Percentiles rank a stretch among this genome's conserved stretches.
phyloP scores from a whole-genome alignment of 2,113 vertebrate species.

The Antechinus stuartii region DNA sequence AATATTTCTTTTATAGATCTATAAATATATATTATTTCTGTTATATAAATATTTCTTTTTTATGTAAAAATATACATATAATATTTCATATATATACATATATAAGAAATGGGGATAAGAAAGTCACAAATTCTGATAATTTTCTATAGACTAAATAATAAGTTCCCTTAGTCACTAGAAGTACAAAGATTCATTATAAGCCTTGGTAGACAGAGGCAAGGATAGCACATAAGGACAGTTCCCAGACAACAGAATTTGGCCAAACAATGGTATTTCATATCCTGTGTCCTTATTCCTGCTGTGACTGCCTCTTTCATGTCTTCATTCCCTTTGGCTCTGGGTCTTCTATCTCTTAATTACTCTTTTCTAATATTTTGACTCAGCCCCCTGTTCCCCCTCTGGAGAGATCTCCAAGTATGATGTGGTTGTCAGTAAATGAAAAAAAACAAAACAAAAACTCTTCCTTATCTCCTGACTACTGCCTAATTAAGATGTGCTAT shows the following conservation, averaged over 20 bases:
- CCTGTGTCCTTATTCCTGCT: too few species aligned
- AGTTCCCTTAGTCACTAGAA: not conserved
- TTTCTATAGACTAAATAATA: not conserved
- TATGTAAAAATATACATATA: too few species aligned
- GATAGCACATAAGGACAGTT: not conserved
- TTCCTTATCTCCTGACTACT: not conserved
- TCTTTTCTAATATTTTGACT: not conserved
- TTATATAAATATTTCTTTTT: too few species aligned
- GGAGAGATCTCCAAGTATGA: not conserved
- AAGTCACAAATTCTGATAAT: not conserved
- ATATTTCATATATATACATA: too few species aligned
- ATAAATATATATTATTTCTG: too few species aligned
- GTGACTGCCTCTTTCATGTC: not conserved
- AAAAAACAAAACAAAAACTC: too few species aligned
- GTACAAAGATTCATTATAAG: not conserved
- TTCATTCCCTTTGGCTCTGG: not conserved
- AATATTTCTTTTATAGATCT: too few species aligned
- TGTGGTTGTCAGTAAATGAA: not conserved
- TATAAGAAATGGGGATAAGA: not conserved
- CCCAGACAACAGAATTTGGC: not conserved
- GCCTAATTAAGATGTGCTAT: not conserved
- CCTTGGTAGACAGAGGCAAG: not conserved
- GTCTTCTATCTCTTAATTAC: not conserved
- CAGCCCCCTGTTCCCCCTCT: not conserved
- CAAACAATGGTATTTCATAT: not conserved